Percentiles rank a stretch among this genome's conserved stretches.
phyloP scores from a whole-genome alignment of 2,113 vertebrate genomes.

The Anser cygnoides region DNA sequence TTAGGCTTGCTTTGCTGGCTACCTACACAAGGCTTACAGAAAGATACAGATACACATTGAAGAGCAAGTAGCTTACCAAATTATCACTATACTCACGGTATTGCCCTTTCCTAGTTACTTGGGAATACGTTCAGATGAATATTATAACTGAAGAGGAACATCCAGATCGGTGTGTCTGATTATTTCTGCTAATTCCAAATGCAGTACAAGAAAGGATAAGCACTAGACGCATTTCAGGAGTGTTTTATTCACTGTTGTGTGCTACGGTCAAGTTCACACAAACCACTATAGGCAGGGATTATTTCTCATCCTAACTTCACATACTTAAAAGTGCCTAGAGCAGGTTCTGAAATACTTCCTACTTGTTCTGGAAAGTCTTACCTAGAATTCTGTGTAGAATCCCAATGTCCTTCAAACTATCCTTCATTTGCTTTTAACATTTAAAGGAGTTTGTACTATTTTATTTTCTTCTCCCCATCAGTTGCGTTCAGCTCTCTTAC shows the following conservation, averaged over 20 bases:
- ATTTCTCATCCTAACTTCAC: background rate
- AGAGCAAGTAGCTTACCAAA: background rate
- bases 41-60: rapidly evolving
- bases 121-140: background rate
- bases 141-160: background rate
- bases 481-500: background rate
- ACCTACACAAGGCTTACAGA: background rate
- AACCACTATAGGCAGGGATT: background rate
- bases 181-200: background rate
- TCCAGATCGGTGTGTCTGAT: background rate
- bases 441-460: background rate
- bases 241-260: background rate
- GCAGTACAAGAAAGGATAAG: background rate
- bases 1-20: background rate
- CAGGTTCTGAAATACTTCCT: background rate
- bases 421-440: background rate
- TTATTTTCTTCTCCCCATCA: background rate
- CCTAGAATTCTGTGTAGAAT: background rate
- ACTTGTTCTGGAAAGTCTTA: background rate
- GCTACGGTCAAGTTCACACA: background rate
- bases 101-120: background rate
- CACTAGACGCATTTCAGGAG: background rate
- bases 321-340: no score
- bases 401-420: background rate
- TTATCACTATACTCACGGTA: background rate